Evolutionary conservation across 2,113 vertebrate species (phyloP).

Genomic region (Jaculus jaculus): DNA sequence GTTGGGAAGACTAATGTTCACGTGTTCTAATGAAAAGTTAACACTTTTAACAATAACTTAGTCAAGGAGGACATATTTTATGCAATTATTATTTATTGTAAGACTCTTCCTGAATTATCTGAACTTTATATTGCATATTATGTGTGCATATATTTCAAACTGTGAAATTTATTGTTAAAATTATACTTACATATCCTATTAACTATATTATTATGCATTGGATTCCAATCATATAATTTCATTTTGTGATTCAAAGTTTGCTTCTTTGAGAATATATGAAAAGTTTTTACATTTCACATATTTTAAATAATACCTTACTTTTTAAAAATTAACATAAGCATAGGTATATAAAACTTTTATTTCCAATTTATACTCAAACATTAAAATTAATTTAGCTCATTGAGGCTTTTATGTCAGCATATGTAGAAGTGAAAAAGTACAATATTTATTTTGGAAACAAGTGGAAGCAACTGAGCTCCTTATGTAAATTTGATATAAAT

Average conservation of each 20-base stretch:
- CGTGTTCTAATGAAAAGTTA: neutral
- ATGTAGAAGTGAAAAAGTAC: neutral
- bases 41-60: neutral
- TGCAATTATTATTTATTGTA: neutral
- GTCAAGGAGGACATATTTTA: neutral
- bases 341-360: neutral
- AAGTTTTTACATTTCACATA: neutral
- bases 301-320: neutral
- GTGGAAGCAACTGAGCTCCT: neutral
- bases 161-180: no score
- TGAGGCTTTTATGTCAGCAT: neutral
- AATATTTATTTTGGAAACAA: neutral
- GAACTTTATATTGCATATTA: constrained; percentile 1
- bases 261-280: neutral
- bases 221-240: neutral
- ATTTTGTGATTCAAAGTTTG: neutral
- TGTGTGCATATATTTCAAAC: no score
- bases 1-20: neutral
- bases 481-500: neutral
- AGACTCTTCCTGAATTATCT: neutral
- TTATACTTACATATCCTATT: neutral
- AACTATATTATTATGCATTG: neutral
- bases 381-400: neutral
- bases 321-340: neutral
- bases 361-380: neutral